Evolutionary conservation across 2,888 invertebrate genomes (phyloP), one percentile per base, ranked within the genome.

Genomic region (Ennomos erosarius): DNA sequence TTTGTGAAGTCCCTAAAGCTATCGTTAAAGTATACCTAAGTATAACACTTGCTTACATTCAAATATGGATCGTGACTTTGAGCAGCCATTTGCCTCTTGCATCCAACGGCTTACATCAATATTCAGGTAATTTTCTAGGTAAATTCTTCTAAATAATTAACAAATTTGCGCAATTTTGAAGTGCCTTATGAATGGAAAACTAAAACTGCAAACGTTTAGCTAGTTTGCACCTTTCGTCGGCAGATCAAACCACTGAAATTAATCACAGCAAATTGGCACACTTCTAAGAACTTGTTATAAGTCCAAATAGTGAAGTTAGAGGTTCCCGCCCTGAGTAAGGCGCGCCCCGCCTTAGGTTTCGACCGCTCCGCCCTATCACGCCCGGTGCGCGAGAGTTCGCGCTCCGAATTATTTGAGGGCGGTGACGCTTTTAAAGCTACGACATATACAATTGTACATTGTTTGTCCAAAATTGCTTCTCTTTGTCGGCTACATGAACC

Each of bases 331-430:
- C 54, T 26, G 46, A 33, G 11, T 16, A 16, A n/a, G 33, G 13
- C 16, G 42, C 36, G 58, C 58, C 54, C 86, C 87, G 84, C 88
- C 89, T 81, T 78, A 71, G 76, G 76, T 68, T 73, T 57, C 59
- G 58, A 56, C 66, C 38, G 80, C 84, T 73, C 85, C 90, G 88
- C 90, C 90, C 78, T 69, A 81, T 79, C 83, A 86, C 88, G 88
- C 88, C 87, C 78, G 71, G 67, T 55, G 77, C 68, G 71, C 65
- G 55, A 65, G 57, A 67, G 61, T 59, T 53, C 65, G 48, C 53
- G 54, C 58, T 43, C 40, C 52, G 54, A 50, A 62, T 61, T 48
- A 46, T 51, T 63, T 51, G 58, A 65, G 66, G 68, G 73, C 71
- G 71, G 73, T 62, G 61, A 54, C 59, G 52, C 66, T 64, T 65